Base-by-base conservation (phyloP, 2,797 vertebrate species). In the Streptopelia turtur region DNA sequence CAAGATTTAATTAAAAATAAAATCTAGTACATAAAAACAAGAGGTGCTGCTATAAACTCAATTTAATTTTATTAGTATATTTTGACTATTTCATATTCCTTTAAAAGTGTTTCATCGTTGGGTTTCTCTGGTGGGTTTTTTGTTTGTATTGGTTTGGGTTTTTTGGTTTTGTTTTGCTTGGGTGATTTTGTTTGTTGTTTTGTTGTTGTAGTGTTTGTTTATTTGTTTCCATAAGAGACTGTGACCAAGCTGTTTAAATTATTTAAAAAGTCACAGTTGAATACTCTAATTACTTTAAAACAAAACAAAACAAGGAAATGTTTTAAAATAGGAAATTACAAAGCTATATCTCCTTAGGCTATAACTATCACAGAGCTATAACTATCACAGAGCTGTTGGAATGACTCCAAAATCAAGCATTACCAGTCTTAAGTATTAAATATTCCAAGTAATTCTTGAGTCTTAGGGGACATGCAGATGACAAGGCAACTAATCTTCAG, bases 401-500 rank as follows among this genome's bases (percentile, higher is more conserved):
- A 70, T 4, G 3, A 25, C 16, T 85, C 45, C 43, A 72, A 92
- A 91, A 83, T 45, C 47, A 90, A 90, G n/a, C 69, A 75, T n/a
- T 43, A 25, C n/a, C 75, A n/a, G 76, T 56, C 22, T 74, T 22
- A 75, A 82, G 20, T 14, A 93, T 49, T 57, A 83, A 64, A 61
- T 65, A 64, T 50, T 83, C 61, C 50, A 68, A 53, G 25, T 37
- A 77, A 45, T 49, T 86, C n/a, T 83, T 81, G 45, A 64, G 17
- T 37, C 30, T 80, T 66, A 53, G 7, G 20, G 57, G 49, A 70
- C 33, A 57, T 49, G 15, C 27, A 61, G 53, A 68, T 50, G 57
- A 85, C 33, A 86, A 83, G n/a, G n/a, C 41, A 94, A 86, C 43
- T 90, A 81, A 93, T 83, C 71, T 64, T 60, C 74, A n/a, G 52